phyloP scores from a whole-genome alignment of 2,113 vertebrate species.

The Mesoclemmys tuberculata region DNA sequence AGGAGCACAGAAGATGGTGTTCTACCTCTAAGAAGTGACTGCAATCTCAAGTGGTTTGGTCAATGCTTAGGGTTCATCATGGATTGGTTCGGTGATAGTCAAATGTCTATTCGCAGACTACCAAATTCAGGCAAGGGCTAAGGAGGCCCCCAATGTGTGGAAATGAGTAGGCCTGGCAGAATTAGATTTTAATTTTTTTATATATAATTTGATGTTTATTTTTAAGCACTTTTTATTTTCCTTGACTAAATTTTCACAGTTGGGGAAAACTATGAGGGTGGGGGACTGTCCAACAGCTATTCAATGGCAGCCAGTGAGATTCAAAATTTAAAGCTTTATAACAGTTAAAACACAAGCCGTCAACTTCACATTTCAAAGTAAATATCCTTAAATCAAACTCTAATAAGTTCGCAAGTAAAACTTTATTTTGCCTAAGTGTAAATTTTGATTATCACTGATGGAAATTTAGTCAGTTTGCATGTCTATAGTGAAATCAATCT shows the following conservation, averaged over 20 bases:
- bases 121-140: not conserved
- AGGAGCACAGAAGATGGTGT: not conserved
- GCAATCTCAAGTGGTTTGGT: not conserved
- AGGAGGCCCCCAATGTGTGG: not conserved
- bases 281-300: not conserved
- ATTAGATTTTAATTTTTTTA: not conserved
- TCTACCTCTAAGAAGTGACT: not conserved
- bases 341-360: not conserved
- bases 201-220: not conserved
- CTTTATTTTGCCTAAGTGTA: not conserved
- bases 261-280: not conserved
- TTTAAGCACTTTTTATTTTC: not conserved
- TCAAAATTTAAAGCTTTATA: not conserved
- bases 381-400: not conserved
- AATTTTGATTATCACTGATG: not conserved
- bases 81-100: not conserved
- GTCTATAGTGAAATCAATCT: not conserved
- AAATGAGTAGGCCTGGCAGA: not conserved
- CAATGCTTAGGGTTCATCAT: accelerated
- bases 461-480: not conserved
- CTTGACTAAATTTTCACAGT: not conserved
- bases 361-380: not conserved
- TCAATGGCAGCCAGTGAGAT: not conserved
- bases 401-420: not conserved
- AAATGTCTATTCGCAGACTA: not conserved